Evolutionary conservation across 2,797 vertebrate genomes (phyloP).

Genomic region (Sphenodon punctatus): DNA sequence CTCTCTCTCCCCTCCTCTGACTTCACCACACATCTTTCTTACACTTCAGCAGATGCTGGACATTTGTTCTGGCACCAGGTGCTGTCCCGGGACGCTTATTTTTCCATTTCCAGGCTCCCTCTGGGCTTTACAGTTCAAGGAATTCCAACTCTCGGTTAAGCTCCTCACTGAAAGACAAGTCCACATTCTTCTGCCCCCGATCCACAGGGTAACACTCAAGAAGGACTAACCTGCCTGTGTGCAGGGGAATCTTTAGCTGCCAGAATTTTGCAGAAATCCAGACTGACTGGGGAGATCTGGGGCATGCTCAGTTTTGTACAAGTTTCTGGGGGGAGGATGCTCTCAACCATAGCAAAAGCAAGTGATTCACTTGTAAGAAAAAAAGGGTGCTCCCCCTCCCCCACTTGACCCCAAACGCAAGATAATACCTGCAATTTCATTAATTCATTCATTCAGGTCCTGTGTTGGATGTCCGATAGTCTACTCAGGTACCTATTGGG

Average conservation of each 20-base stretch:
- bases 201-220: constrained; percentile 65
- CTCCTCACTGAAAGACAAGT: constrained; percentile 72
- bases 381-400: too few species aligned
- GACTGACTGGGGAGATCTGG: constrained; percentile 38
- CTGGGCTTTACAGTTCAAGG: constrained; percentile 64
- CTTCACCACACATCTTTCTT: constrained; percentile 28
- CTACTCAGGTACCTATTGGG: constrained; percentile 49
- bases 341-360: too few species aligned
- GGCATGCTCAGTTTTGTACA: constrained; percentile 46
- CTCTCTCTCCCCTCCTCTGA: constrained; percentile 21
- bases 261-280: constrained; percentile 50
- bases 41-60: constrained; percentile 61
- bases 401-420: too few species aligned
- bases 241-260: constrained; percentile 67
- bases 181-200: constrained; percentile 69
- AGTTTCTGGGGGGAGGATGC: constrained; percentile 57
- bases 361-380: too few species aligned
- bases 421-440: too few species aligned
- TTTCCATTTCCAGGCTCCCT: constrained; percentile 58
- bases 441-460: too few species aligned
- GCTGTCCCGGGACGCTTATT: constrained; percentile 75
- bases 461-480: too few species aligned
- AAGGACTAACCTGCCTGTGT: constrained; percentile 54
- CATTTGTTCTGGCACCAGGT: constrained; percentile 81
- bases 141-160: constrained; percentile 68